Percentiles rank a stretch among this genome's conserved stretches.
phyloP scores from a whole-genome alignment of 2,888 invertebrate species.

The Seladonia tumulorum region DNA sequence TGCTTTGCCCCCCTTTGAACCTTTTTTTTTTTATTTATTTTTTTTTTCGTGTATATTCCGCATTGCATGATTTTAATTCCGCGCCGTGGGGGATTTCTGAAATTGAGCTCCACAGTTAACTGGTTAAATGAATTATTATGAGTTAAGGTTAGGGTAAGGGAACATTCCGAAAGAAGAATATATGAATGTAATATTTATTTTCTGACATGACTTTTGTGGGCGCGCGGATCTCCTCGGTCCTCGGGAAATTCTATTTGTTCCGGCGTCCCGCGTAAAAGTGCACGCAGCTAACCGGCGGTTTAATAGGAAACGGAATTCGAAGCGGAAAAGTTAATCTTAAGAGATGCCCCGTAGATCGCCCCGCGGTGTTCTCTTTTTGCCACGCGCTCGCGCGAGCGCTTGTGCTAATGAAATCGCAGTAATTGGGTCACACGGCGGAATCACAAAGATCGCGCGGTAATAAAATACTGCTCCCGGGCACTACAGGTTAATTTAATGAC shows the following conservation, averaged over 20 bases:
- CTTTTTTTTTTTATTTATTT: too few relatives aligned
- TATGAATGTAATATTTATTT: too few relatives aligned
- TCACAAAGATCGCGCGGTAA: neutral
- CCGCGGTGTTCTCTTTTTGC: neutral
- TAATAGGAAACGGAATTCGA: slow-evolving; percentile 12
- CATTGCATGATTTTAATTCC: too few relatives aligned
- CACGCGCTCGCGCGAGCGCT: neutral
- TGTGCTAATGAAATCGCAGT: neutral
- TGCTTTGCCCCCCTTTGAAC: too few relatives aligned
- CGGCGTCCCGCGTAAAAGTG: neutral
- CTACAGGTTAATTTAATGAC: slow-evolving; percentile 3
- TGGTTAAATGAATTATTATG: too few relatives aligned
- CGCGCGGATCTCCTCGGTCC: neutral
- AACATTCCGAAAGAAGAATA: too few relatives aligned
- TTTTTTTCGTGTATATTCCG: too few relatives aligned
- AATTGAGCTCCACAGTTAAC: too few relatives aligned
- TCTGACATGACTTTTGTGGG: too few relatives aligned
- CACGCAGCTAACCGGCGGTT: neutral
- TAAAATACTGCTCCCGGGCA: neutral
- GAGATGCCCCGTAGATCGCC: neutral
- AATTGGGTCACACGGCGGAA: neutral
- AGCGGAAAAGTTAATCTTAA: slow-evolving; percentile 3
- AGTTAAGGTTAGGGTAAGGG: too few relatives aligned
- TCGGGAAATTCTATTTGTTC: neutral
- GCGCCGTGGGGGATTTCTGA: too few relatives aligned